Percentiles rank a stretch among this genome's conserved stretches.
Evolutionary conservation across 2,888 invertebrate species (phyloP).

Genomic region (Cerastis leucographa): DNA sequence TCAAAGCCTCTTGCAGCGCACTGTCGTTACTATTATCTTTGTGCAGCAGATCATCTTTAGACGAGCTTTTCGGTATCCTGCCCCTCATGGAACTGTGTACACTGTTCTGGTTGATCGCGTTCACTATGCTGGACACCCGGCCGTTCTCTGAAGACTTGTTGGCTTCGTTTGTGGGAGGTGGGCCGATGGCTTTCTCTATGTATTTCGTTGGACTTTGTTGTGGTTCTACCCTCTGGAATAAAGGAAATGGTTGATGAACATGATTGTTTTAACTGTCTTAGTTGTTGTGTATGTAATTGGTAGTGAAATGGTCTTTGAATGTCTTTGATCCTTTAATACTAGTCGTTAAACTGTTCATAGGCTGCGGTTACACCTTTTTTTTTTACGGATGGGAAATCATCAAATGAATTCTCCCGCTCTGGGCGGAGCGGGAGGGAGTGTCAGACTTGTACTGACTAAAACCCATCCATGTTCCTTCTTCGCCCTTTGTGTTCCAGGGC

Average conservation of each 20-base stretch:
- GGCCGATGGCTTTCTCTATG: conserved; percentile 84
- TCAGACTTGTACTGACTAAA: no score
- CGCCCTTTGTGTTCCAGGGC: no score
- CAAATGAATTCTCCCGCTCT: no score
- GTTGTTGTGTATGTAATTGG: not conserved
- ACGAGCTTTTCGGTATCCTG: conserved; percentile 85
- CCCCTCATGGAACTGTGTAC: conserved; percentile 81
- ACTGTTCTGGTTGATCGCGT: conserved; percentile 83
- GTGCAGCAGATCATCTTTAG: conserved; percentile 86
- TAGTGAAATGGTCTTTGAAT: no score
- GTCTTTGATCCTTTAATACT: no score
- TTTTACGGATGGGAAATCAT: no score
- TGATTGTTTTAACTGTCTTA: not conserved
- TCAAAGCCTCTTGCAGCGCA: conserved; percentile 84
- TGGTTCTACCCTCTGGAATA: conserved; percentile 86
- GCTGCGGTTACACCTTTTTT: no score
- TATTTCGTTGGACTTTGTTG: conserved; percentile 87
- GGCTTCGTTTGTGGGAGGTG: conserved; percentile 71
- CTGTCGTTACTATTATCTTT: conserved; percentile 81
- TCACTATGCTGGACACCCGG: conserved; percentile 86
- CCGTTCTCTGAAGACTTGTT: conserved; percentile 80
- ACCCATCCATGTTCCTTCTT: no score
- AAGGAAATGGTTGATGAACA: not conserved
- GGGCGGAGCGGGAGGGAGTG: no score
- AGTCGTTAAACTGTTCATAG: no score